Evolutionary conservation across 2,888 invertebrate genomes (phyloP).

Genomic region (Ormyrus pomaceus): DNA sequence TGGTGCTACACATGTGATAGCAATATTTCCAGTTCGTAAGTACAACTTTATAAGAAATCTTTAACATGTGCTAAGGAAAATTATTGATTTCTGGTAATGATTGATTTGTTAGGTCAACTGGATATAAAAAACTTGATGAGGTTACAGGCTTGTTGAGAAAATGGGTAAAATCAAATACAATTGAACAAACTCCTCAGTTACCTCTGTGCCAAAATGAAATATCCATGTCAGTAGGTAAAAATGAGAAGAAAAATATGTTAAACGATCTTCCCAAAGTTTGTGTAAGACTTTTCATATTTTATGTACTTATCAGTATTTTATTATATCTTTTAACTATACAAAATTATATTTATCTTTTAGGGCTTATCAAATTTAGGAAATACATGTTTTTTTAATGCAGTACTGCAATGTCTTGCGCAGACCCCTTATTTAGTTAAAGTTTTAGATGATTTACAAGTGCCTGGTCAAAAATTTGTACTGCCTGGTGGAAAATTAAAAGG

Average conservation of each 20-base stretch:
- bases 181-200: conserved; percentile 31
- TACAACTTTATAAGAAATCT: not conserved
- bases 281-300: conserved; percentile 65
- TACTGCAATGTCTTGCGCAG: conserved; percentile 93
- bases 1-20: conserved; percentile 89
- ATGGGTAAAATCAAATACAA: conserved; percentile 31
- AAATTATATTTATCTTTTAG: conserved; percentile 71
- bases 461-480: conserved; percentile 83
- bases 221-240: conserved; percentile 48
- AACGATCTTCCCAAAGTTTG: conserved; percentile 65
- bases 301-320: conserved; percentile 57
- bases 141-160: conserved; percentile 57
- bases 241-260: conserved; percentile 58
- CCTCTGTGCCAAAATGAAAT: conserved; percentile 51
- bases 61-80: not conserved
- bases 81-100: not conserved
- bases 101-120: not conserved
- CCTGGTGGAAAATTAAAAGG: conserved; percentile 84
- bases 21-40: conserved; percentile 42
- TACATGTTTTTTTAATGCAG: conserved; percentile 98
- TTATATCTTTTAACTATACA: conserved; percentile 3
- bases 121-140: conserved; percentile 48
- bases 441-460: conserved; percentile 82
- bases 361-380: conserved; percentile 95
- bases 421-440: conserved; percentile 87